Evolutionary conservation across 1,140 invertebrate species (phyloP).

Genomic region (Ceratosolen solmsi): DNA sequence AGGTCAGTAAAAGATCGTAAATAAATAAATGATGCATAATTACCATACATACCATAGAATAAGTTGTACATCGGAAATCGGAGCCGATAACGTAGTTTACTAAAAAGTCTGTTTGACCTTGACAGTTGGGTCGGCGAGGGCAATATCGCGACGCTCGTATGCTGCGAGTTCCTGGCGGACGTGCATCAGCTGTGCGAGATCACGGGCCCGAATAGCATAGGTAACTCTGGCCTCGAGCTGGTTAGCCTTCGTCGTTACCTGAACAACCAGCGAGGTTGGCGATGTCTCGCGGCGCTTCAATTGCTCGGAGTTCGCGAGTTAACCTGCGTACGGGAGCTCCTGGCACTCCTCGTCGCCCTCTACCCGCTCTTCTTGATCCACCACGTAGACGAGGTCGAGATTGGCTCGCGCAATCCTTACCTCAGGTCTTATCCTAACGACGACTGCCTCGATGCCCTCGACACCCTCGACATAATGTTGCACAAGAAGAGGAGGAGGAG

Average conservation of each 20-base stretch:
- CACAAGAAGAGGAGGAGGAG: constrained; percentile 22
- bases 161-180: constrained; percentile 78
- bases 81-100: too few relatives aligned
- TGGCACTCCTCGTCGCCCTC: constrained; percentile 77
- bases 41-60: too few relatives aligned
- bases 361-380: constrained; percentile 72
- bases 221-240: constrained; percentile 63
- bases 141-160: constrained; percentile 76
- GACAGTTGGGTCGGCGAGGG: constrained; percentile 68
- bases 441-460: background rate
- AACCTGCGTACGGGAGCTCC: constrained; percentile 76
- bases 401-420: constrained; percentile 11
- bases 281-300: constrained; percentile 75
- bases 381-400: background rate
- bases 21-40: too few relatives aligned
- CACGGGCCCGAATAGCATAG: constrained; percentile 7
- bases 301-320: constrained; percentile 76
- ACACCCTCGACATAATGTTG: background rate
- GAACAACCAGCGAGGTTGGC: constrained; percentile 77
- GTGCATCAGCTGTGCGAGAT: constrained; percentile 76
- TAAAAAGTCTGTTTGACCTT: too few relatives aligned
- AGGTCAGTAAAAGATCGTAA: too few relatives aligned
- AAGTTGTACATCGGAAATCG: too few relatives aligned
- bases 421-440: constrained; percentile 6
- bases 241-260: constrained; percentile 74